Evolutionary conservation across 2,888 invertebrate genomes (phyloP), one percentile per base, ranked within the genome.

Genomic region (Napeogenes inachia): DNA sequence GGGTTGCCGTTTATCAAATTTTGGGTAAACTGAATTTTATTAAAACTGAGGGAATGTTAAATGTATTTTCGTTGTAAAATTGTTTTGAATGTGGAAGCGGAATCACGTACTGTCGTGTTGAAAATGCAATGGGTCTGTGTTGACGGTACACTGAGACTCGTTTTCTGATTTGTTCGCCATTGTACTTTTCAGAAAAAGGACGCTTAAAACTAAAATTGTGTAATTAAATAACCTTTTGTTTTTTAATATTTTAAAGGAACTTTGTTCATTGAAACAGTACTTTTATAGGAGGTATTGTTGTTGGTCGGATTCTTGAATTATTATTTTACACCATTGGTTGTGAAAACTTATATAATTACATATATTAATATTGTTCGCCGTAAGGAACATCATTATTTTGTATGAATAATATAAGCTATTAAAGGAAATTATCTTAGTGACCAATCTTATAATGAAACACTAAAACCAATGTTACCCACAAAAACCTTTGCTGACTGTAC

Each of bases 1-100:
- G 45, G 45, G 33, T 32, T 33, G 53, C 63, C 42, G 5, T 45
- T 60, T 13, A 13, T 55, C n/a, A 33, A 50, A 63, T n/a, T 56
- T 50, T 65, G 47, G 62, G 54, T 61, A 60, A 68, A 69, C 67
- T 66, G 63, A 66, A 68, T 69, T 67, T 59, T 56, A 62, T 59
- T 66, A 68, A 68, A 68, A 61, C 64, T 61, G 63, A 50, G 57
- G 54, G 59, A 65, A 60, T 68, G 60, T 64, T 65, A 68, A 70
- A 67, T 61, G 61, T 64, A 67, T 70, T 63, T 68, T 60, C 61
- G 55, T 66, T 60, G 59, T 57, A 54, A 58, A 64, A 67, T 61
- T 61, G 66, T 68, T 59, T 67, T 72, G 65, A 66, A 69, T 62
- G 63, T 57, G 61, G 57, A 56, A 59, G 47, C 55, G 53, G 46